Base-by-base conservation (phyloP, 2,797 vertebrate genomes). In the Xenopus petersii region DNA sequence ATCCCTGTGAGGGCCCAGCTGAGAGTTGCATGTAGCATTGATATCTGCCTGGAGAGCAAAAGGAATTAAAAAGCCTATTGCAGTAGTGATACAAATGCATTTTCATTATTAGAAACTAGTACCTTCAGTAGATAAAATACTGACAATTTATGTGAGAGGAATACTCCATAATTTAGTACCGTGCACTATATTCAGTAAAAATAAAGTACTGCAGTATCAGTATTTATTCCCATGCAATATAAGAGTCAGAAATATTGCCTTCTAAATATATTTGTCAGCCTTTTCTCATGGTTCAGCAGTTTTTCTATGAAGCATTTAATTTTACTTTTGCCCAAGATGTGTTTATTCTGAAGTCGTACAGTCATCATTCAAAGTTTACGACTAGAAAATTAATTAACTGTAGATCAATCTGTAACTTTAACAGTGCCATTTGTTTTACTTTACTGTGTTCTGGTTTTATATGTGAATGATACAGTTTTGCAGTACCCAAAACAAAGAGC, bases 281-380 rank as follows among this genome's bases (percentile, higher is more conserved):
- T 24, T 74, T 74, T 64, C 12, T 36, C n/a, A 59, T 42, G 46
- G 65, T 61, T 70, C 59, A 73, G 58, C 59, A 64, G 70, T 33
- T 73, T 56, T 76, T 64, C 36, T 63, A n/a, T 49, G 17, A 77
- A 55, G 48, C 48, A 72, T 83, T 86, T 82, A 80, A 60, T 81
- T 83, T 56, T 21, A 47, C 70, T 79, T 79, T 68, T 30, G 64
- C 49, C 49, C 63, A 33, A 77, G 69, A 66, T 79, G 85, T 61
- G 81, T 81, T 83, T 69, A 75, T 77, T 76, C 64, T 64, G 60
- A 79, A 78, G 72, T 74, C 30, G 62, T 82, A 66, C 12, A 83
- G 56, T 70, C 68, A 82, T 51, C 64, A 59, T 67, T 54, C 83
- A 71, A 0, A 66, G 59, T 68, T 10, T 21, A 56, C 42, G 74